A percentile compares a stretch with the other conserved stretches of the same genome.
Evolutionary conservation across 37 sponge, comb jelly and placozoan species (phyloP).

Genomic region (Amphimedon queenslandica): DNA sequence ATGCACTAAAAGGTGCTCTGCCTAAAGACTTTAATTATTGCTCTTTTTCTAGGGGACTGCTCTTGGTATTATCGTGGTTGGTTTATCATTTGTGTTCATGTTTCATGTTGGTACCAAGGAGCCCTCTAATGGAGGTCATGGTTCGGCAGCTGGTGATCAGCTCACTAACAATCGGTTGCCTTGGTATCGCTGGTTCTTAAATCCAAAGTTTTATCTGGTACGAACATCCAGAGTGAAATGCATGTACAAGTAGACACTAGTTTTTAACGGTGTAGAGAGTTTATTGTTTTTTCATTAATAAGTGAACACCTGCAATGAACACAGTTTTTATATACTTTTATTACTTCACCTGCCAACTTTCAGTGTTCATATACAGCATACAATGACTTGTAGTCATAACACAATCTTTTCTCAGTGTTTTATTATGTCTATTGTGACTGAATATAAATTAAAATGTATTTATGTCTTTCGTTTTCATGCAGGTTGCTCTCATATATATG

Average conservation of each 20-base stretch:
- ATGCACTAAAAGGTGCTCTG: no score
- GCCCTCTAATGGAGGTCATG: slow-evolving; percentile 31
- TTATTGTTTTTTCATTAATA: no score
- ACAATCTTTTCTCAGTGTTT: no score
- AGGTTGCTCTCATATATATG: slow-evolving; percentile 95
- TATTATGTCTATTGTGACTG: no score
- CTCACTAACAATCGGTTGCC: not conserved
- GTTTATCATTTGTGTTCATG: slow-evolving; percentile 54
- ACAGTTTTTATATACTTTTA: no score
- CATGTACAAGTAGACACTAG: not conserved
- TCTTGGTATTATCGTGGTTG: slow-evolving; percentile 68
- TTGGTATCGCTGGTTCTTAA: slow-evolving; percentile 77
- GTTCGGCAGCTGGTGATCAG: not conserved
- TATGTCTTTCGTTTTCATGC: not conserved
- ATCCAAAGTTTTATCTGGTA: slow-evolving; percentile 77
- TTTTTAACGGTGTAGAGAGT: not conserved
- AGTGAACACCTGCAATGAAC: no score
- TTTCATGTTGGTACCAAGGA: slow-evolving; percentile 85
- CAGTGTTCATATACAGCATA: no score
- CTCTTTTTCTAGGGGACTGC: slow-evolving; percentile 45
- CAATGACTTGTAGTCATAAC: no score
- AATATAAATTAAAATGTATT: no score
- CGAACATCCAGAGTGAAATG: not conserved
- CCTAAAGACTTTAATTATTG: not conserved
- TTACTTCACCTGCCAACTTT: no score